Evolutionary conservation across 2,888 invertebrate species (phyloP).

Genomic region (Phyto melanocephala): DNA sequence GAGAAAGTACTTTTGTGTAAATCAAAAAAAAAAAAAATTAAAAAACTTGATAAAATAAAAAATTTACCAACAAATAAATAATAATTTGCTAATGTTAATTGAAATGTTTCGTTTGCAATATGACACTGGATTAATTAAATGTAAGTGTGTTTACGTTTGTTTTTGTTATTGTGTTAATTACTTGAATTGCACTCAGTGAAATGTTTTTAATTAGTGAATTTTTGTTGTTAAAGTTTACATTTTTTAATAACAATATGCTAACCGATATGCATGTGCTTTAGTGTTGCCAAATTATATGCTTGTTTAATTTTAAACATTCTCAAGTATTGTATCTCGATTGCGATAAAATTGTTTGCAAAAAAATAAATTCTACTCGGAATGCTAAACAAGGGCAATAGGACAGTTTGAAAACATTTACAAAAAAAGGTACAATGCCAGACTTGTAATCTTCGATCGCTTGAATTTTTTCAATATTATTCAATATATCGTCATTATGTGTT

Average conservation of each 20-base stretch:
- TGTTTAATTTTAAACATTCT: too few species aligned
- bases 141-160: not conserved
- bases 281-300: too few species aligned
- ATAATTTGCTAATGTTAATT: slow-evolving; percentile 42
- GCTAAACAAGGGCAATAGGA: too few species aligned
- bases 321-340: too few species aligned
- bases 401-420: too few species aligned
- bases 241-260: not conserved
- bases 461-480: too few species aligned
- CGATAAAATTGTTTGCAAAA: too few species aligned
- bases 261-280: too few species aligned
- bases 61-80: slow-evolving; percentile 16
- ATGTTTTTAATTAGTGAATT: not conserved
- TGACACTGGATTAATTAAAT: not conserved
- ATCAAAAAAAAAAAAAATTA: slow-evolving; percentile 37
- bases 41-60: slow-evolving; percentile 26
- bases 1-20: slow-evolving; percentile 44
- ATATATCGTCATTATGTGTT: too few species aligned
- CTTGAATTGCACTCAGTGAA: not conserved
- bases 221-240: not conserved
- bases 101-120: not conserved
- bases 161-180: not conserved
- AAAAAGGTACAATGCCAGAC: too few species aligned
- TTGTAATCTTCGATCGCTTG: too few species aligned
- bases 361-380: too few species aligned